phyloP scores from a whole-genome alignment of 2,888 invertebrate genomes.

The Brenthis ino region DNA sequence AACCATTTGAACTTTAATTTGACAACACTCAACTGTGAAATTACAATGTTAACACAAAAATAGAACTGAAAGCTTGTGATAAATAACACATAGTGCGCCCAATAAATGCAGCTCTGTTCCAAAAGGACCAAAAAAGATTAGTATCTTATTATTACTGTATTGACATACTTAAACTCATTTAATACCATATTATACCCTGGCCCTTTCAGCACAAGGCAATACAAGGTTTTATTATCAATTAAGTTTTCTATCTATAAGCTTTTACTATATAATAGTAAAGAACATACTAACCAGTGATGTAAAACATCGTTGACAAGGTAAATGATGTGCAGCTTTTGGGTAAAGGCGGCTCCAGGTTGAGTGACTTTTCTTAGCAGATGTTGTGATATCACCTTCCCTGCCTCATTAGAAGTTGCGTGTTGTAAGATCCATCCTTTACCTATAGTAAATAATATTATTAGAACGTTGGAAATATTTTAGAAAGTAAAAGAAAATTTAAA shows the following conservation, averaged over 20 bases:
- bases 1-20: constrained; percentile 17
- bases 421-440: constrained; percentile 98
- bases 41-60: constrained; percentile 13
- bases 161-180: neutral
- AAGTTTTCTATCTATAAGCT: constrained; percentile 27
- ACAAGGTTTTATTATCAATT: neutral
- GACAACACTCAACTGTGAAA: constrained; percentile 9
- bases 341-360: constrained; percentile 87
- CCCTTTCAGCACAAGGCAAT: neutral
- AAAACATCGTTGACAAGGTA: constrained; percentile 99
- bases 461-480: neutral
- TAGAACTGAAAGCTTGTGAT: constrained; percentile 4
- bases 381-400: constrained; percentile 93
- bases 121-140: neutral
- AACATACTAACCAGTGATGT: constrained; percentile 94
- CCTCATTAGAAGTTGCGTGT: constrained; percentile 90
- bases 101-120: neutral
- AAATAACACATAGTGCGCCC: constrained; percentile 16
- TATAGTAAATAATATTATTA: constrained; percentile 43
- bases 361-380: constrained; percentile 94
- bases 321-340: constrained; percentile 97
- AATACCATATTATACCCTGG: neutral
- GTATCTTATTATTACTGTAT: too few relatives aligned
- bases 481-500: too few relatives aligned
- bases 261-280: constrained; percentile 31